Conservation (phyloP, 2,888 invertebrate species). For the Lacanobia oleracea region DNA sequence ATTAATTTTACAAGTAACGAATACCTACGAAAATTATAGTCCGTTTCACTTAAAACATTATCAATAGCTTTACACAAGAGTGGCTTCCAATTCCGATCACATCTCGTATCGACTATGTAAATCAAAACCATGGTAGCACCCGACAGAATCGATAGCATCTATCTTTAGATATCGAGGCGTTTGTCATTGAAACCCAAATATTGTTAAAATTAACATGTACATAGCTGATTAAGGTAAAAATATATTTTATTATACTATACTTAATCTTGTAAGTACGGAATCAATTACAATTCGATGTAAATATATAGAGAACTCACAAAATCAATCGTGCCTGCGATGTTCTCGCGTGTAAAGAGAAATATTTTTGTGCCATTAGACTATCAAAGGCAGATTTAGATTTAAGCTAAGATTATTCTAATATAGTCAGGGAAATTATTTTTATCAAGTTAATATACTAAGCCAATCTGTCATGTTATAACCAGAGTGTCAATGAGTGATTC, state of each 20-base stretch:
- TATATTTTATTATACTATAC: slow-evolving; percentile 67
- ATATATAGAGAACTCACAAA: slow-evolving; percentile 52
- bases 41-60: neutral
- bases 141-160: slow-evolving; percentile 53
- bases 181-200: slow-evolving; percentile 43
- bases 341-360: slow-evolving; percentile 45
- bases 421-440: neutral
- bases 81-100: slow-evolving; percentile 16
- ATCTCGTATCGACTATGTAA: neutral
- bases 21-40: neutral
- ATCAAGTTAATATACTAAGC: neutral
- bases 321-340: slow-evolving; percentile 66
- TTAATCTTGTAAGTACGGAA: slow-evolving; percentile 45
- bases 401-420: slow-evolving; percentile 43
- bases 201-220: slow-evolving; percentile 52
- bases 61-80: neutral
- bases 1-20: neutral
- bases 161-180: slow-evolving; percentile 50
- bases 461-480: neutral
- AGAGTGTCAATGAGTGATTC: too few relatives aligned
- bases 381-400: slow-evolving; percentile 44
- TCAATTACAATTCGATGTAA: slow-evolving; percentile 55
- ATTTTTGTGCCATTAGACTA: slow-evolving; percentile 58
- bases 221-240: slow-evolving; percentile 58
- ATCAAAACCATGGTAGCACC: slow-evolving; percentile 43